These are phyloP conservation scores for Zygaena filipendulae DNA, from an alignment of 2,888 invertebrate species.

Conservation along the genomic window DNA sequence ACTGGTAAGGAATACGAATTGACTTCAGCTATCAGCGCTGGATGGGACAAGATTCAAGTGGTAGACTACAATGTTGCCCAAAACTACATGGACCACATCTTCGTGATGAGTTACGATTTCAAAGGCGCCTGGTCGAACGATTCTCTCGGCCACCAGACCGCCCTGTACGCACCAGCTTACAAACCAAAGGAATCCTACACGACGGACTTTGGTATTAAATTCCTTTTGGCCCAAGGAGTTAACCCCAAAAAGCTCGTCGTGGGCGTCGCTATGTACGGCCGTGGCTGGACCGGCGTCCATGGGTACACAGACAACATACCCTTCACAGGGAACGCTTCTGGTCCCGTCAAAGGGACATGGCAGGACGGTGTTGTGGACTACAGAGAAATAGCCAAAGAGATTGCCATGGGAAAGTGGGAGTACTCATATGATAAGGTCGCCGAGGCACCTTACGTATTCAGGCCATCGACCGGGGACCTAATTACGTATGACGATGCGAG, in stretches of 20 bases:
- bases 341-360: slow-evolving; percentile 58
- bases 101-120: slow-evolving; percentile 61
- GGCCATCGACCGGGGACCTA: slow-evolving; percentile 46
- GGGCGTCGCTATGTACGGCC: slow-evolving; percentile 60
- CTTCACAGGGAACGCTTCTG: slow-evolving; percentile 54
- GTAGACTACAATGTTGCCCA: slow-evolving; percentile 55
- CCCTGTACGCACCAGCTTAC: slow-evolving; percentile 52
- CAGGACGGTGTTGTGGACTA: slow-evolving; percentile 61
- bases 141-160: slow-evolving; percentile 51
- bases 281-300: slow-evolving; percentile 58
- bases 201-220: slow-evolving; percentile 57
- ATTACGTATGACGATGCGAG: slow-evolving; percentile 56
- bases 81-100: slow-evolving; percentile 61
- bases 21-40: slow-evolving; percentile 60
- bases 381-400: slow-evolving; percentile 51
- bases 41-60: slow-evolving; percentile 63
- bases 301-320: slow-evolving; percentile 43
- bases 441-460: slow-evolving; percentile 58
- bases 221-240: slow-evolving; percentile 53
- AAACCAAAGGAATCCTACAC: slow-evolving; percentile 56
- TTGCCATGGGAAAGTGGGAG: slow-evolving; percentile 52
- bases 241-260: slow-evolving; percentile 53
- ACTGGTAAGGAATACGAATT: slow-evolving; percentile 56
- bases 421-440: slow-evolving; percentile 55
- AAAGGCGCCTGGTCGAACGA: slow-evolving; percentile 63